Percentiles rank a stretch among this genome's conserved stretches.
phyloP scores from a whole-genome alignment of 2,888 invertebrate genomes.

The Didymodactylos carnosus region DNA sequence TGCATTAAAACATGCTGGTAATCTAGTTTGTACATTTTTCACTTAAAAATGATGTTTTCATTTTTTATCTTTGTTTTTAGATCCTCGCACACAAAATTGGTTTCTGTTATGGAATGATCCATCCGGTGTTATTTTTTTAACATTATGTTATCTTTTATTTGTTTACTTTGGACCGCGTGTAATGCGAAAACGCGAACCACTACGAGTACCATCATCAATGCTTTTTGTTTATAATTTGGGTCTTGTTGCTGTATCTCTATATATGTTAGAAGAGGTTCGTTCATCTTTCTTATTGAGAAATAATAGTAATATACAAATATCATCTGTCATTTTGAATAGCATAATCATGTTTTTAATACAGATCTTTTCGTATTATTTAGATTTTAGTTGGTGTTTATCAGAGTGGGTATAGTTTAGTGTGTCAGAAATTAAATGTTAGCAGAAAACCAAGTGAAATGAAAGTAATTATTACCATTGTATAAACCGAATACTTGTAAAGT shows the following conservation, averaged over 20 bases:
- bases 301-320: neutral
- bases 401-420: conserved; percentile 24
- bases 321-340: neutral
- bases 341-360: neutral
- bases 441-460: conserved; percentile 25
- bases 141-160: conserved; percentile 22
- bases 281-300: too few species aligned
- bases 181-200: conserved; percentile 56
- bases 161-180: conserved; percentile 60
- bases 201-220: conserved; percentile 51
- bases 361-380: conserved; percentile 19
- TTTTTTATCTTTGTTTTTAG: conserved; percentile 19
- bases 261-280: conserved; percentile 56
- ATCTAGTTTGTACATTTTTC: too few species aligned
- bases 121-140: conserved; percentile 25
- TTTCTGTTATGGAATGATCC: conserved; percentile 25
- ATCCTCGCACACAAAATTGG: conserved; percentile 28
- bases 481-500: neutral
- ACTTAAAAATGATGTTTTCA: too few species aligned
- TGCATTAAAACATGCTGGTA: neutral
- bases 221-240: conserved; percentile 64
- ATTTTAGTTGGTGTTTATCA: conserved; percentile 23
- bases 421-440: conserved; percentile 23
- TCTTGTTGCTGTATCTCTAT: conserved; percentile 60
- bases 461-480: conserved; percentile 18